Base-by-base conservation (phyloP, 2,888 invertebrate species). In the Blastobasis adustella region DNA sequence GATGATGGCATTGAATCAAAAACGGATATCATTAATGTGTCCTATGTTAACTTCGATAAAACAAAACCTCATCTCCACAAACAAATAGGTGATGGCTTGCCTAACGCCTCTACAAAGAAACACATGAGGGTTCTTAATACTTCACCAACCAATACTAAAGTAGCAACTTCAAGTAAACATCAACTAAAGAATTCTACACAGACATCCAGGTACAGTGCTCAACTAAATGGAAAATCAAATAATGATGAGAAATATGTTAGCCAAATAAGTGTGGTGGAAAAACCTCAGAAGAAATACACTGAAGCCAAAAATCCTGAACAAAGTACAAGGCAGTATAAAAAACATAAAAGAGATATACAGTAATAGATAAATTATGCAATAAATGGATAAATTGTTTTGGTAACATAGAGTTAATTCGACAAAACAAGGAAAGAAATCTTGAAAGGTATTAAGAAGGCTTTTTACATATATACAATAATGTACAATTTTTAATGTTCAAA, bases 41-140 rank as follows among this genome's bases (percentile, higher is more conserved):
- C 79, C 4, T 81, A 86, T 71, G 76, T 87, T 10, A 74, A 85
- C 57, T 85, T 87, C 66, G 82, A 86, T 52, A 86, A 85, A 67
- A 85, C 82, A 37, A 86, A 81, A 59, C 83, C 85, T 44, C 65
- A 67, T 49, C 56, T 58, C 47, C 71, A 70, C 49, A 80, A 76
- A 58, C 72, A 71, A 60, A 70, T 65, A 55, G 75, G 69, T 38
- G 77, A 79, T 65, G 73, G 69, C 46, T 53, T 63, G 49, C 60
- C 67, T 51, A 60, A 66, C 47, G 51, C 63, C 50, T 57, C 69
- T 45, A 58, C 65, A 54, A 76, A 65, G 54, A 23, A 23, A 3
- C 23, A 23, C 23, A 23, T 23, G 23, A 23, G 23, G 3, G 3
- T 23, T 1, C 23, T 23, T 2, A 58, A 44, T 53, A 53, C 38